Percentiles rank a stretch among this genome's conserved stretches.
These are phyloP conservation scores for Macrophya annulata DNA, from an alignment of 2,888 invertebrate genomes.

Conservation along the genomic window DNA sequence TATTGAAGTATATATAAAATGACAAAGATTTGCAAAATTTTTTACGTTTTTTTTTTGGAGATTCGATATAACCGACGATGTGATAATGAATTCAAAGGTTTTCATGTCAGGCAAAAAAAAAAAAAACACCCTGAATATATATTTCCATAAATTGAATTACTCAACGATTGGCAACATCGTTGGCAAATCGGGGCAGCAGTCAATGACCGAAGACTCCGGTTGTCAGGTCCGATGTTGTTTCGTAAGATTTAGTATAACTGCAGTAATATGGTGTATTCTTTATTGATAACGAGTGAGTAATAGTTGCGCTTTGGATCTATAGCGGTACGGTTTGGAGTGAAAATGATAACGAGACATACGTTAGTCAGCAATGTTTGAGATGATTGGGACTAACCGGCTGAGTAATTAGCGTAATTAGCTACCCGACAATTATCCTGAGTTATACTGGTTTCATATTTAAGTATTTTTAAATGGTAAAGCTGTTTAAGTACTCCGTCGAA, in stretches of 20 bases:
- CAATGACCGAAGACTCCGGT: slow-evolving; percentile 30
- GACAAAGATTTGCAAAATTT: not conserved
- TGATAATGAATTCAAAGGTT: not conserved
- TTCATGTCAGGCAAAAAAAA: not conserved
- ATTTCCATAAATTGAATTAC: not conserved
- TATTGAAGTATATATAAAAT: not conserved
- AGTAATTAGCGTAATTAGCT: slow-evolving; percentile 50
- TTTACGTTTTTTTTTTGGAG: not conserved
- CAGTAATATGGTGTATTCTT: not conserved
- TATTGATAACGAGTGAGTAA: slow-evolving; percentile 35
- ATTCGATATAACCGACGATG: not conserved
- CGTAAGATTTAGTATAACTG: slow-evolving; percentile 38
- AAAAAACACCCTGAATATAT: not conserved
- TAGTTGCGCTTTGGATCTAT: not conserved
- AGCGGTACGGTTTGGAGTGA: not conserved
- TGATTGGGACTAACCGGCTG: slow-evolving; percentile 27
- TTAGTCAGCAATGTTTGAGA: slow-evolving; percentile 22
- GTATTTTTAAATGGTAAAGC: slow-evolving; percentile 35
- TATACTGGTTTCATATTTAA: slow-evolving; percentile 39
- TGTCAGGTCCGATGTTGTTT: not conserved
- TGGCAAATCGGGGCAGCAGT: not conserved
- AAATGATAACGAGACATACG: slow-evolving; percentile 11
- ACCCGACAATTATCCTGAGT: slow-evolving; percentile 2
- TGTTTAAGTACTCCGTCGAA: slow-evolving; percentile 29
- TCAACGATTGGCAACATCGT: slow-evolving; percentile 16